Percentiles rank a stretch among this genome's conserved stretches.
Evolutionary conservation across 2,888 invertebrate genomes (phyloP).

Genomic region (Antheraea assamensis): DNA sequence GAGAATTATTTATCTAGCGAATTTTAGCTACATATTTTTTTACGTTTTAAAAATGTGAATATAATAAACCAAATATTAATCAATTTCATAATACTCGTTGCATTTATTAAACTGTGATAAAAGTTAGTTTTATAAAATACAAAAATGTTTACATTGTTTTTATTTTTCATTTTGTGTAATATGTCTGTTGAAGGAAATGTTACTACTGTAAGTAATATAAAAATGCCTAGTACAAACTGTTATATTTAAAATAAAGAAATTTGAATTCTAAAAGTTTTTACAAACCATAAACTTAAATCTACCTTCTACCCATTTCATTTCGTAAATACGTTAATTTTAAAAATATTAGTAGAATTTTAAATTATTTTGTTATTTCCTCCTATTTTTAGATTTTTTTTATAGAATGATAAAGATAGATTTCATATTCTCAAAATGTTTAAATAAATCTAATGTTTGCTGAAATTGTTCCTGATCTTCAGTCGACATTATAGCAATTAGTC

Average conservation of each 20-base stretch:
- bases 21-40: conserved; percentile 7
- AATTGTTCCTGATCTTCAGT: neutral
- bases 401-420: neutral
- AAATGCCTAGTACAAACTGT: conserved; percentile 13
- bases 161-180: conserved; percentile 37
- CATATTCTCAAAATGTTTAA: neutral
- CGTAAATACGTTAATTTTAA: neutral
- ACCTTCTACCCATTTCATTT: neutral
- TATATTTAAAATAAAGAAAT: neutral
- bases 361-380: neutral
- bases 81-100: conserved; percentile 22
- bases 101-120: conserved; percentile 53
- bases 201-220: conserved; percentile 25
- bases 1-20: neutral
- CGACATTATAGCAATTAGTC: neutral
- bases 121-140: conserved; percentile 29
- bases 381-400: neutral
- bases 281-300: neutral
- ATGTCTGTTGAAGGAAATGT: conserved; percentile 36
- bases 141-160: conserved; percentile 53
- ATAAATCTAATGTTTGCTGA: neutral
- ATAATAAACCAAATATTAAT: neutral
- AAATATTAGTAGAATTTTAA: neutral
- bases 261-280: neutral
- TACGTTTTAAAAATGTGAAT: conserved; percentile 12